phyloP scores from a whole-genome alignment of 1,140 invertebrate species.

The Neotoxoptera formosana region DNA sequence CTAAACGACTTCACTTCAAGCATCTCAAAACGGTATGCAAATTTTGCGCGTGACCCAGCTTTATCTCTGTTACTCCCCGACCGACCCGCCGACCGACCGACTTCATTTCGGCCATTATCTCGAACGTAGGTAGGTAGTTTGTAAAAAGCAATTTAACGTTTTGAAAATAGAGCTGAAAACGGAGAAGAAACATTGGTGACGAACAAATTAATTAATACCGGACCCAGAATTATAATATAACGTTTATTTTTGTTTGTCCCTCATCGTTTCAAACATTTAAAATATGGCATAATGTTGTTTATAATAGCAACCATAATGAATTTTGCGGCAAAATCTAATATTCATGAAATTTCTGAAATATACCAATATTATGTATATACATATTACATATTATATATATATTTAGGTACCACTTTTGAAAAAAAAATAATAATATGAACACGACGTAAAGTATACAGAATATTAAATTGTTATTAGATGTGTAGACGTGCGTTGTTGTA shows the following conservation, averaged over 20 bases:
- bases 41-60: slow-evolving; percentile 26
- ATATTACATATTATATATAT: no score
- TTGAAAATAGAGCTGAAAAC: background rate
- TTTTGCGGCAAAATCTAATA: background rate
- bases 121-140: background rate
- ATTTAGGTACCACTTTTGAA: no score
- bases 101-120: background rate
- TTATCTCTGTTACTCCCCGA: background rate
- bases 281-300: background rate
- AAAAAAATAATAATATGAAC: no score
- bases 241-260: background rate
- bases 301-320: background rate
- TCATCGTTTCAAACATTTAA: background rate
- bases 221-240: background rate
- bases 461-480: no score
- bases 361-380: no score
- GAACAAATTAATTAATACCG: background rate
- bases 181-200: background rate
- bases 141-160: background rate
- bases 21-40: background rate
- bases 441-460: no score
- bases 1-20: slow-evolving; percentile 4
- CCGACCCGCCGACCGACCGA: background rate
- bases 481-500: no score
- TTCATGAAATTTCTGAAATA: no score